phyloP scores from a whole-genome alignment of 2,113 vertebrate genomes.

The Erpornis zantholeuca region DNA sequence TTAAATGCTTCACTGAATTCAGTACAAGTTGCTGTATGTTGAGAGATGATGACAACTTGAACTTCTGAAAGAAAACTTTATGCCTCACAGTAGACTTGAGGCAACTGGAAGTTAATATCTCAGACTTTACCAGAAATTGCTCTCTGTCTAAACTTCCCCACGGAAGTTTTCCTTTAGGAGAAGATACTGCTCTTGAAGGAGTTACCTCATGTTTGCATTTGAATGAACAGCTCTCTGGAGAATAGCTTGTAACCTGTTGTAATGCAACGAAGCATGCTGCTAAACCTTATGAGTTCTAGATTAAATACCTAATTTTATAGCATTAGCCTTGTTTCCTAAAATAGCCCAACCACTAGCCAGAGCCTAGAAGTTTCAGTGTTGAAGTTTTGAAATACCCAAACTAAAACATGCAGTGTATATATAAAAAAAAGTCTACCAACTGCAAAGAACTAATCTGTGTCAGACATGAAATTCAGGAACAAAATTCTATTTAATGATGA shows the following conservation, averaged over 20 bases:
- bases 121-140: background rate
- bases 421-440: background rate
- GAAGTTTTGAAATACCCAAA: background rate
- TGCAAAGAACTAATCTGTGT: background rate
- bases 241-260: background rate
- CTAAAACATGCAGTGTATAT: background rate
- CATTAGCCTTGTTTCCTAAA: background rate
- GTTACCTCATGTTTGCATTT: background rate
- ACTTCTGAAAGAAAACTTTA: background rate
- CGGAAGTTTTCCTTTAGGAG: background rate
- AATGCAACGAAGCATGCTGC: background rate
- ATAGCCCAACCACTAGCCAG: background rate
- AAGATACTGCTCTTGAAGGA: background rate
- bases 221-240: background rate
- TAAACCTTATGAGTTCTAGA: background rate
- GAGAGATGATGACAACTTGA: background rate
- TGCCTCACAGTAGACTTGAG: background rate
- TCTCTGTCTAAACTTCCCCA: background rate
- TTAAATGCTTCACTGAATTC: background rate
- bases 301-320: background rate
- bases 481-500: background rate
- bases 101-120: background rate
- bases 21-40: background rate
- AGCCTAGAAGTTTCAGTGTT: background rate
- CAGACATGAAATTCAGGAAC: background rate